Evolutionary conservation across 2,888 invertebrate species (phyloP), one percentile per base, ranked within the genome.

Genomic region (Choristoneura rosaceana): DNA sequence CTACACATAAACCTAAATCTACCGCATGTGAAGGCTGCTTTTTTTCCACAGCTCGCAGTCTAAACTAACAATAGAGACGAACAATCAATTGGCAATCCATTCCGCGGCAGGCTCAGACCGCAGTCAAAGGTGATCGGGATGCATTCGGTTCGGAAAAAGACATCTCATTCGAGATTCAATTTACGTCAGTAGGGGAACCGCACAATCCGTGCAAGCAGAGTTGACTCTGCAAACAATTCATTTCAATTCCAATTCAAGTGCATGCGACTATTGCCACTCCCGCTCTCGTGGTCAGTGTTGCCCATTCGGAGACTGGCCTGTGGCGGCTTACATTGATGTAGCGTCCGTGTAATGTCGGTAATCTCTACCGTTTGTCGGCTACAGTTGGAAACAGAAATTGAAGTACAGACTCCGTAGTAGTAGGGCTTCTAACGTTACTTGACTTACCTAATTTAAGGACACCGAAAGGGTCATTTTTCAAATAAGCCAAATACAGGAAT

Each of bases 161-260:
- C 89, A 86, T 89, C 87, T 85, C 86, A 89, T 89, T 87, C 86
- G 83, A 82, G 86, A 90, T 89, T 85, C 90, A 92, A 91, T 91
- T 90, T 88, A 85, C 87, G 83, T 82, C 80, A 80, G 83, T 77
- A 82, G 76, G 83, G 83, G 82, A 82, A 85, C 90, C 89, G 84
- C 90, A 87, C 82, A 86, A 86, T 86, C 86, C 85, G 84, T 83
- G 82, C 84, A 80, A 82, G 66, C 80, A 78, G 77, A 81, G 86
- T 84, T 81, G 84, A 85, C 88, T 88, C 85, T 75, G 84, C 90
- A 90, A 91, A 92, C 92, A 91, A 90, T 91, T 90, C 87, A 92
- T 91, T 91, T 89, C 88, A 87, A 89, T 91, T 90, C 85, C 87
- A 87, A 86, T 88, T 83, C 81, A 81, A 84, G 84, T 81, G 84